Base-by-base conservation (phyloP, 2,113 vertebrate species). In the Coracopsis vasa region DNA sequence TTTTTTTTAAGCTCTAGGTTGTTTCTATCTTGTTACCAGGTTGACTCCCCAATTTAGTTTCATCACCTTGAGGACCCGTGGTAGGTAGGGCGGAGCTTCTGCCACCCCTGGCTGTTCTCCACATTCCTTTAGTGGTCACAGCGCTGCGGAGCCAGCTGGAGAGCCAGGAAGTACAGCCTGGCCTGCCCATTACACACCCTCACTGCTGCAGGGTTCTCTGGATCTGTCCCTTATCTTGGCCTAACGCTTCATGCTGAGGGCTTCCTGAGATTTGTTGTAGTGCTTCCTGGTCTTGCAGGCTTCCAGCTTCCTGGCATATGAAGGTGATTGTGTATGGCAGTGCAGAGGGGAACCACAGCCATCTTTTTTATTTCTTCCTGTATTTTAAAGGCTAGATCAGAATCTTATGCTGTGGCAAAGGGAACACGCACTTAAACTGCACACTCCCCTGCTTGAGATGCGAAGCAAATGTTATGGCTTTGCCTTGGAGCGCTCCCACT, bases 1-100 rank as follows among this genome's bases (percentile, higher is more conserved):
- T 51, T 77, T 77, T 82, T 86, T 81, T 77, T 42, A 90, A 95
- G 74, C 64, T 91, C 28, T 80, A 91, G 77, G 10, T 88, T 72
- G 71, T 92, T 89, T 88, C 66, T 80, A 83, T 41, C 72, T 97
- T 50, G 41, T 86, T 93, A 54, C 37, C 53, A 28, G 39, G 37
- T 86, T 88, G 62, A 78, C 44, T 62, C 70, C 83, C 64, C 66
- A 20, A 1, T 94, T 95, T 61, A 67, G 75, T 71, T 86, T 77
- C 60, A 73, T 88, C 71, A 56, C 50, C 16, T 9, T 35, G 65
- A 79, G 80, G 77, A 48, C 42, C 25, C 42, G 10, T 20, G 33
- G 88, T 80, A 70, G 94, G 80, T 72, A 61, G 86, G 77, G 92
- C 92, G 85, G 70, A 67, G 53, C 69, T 8, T 83, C 51, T 1